Evolutionary conservation across 2,797 vertebrate genomes (phyloP).

Genomic region (Catamblyrhynchus diadema): DNA sequence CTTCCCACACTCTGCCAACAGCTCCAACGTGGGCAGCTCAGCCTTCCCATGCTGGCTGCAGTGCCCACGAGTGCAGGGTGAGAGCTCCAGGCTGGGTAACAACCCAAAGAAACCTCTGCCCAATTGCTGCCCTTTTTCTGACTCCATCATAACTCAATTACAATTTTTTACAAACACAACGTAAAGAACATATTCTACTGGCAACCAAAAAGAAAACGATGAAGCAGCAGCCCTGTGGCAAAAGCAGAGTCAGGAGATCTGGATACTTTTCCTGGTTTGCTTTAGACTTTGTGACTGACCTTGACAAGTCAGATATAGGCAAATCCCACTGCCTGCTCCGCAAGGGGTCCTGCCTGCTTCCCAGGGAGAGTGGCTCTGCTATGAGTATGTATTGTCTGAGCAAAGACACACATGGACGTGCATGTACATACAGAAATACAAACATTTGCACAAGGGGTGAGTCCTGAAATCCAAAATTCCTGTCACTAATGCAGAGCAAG

Average conservation of each 20-base stretch:
- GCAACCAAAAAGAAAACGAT: neutral
- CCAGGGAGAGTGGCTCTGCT: neutral
- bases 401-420: accelerated
- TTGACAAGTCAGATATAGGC: neutral
- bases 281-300: neutral
- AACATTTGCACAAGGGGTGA: neutral
- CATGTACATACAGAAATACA: neutral
- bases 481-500: neutral
- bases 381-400: accelerated
- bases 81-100: neutral
- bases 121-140: neutral
- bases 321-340: neutral
- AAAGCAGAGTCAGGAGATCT: neutral
- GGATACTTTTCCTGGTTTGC: neutral
- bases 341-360: neutral
- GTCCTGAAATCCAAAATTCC: neutral
- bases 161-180: neutral
- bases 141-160: neutral
- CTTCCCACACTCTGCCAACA: accelerated
- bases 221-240: neutral
- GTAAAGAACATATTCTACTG: neutral
- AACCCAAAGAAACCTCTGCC: neutral
- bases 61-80: accelerated
- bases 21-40: neutral
- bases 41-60: neutral